These are phyloP conservation scores for Coptotermes formosanus DNA, from an alignment of 1,140 invertebrate species.

Conservation along the genomic window DNA sequence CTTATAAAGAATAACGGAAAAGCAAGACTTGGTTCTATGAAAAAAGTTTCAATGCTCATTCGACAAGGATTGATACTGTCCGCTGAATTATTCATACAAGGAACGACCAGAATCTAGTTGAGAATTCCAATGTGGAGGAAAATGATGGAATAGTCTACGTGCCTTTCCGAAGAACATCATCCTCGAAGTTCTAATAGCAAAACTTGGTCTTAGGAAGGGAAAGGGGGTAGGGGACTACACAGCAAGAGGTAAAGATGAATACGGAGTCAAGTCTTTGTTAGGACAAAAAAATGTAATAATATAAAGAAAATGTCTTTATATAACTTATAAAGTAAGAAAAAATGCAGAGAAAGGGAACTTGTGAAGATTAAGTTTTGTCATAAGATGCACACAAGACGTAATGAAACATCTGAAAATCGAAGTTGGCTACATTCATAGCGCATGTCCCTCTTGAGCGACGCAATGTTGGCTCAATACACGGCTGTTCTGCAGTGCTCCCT, in stretches of 20 bases:
- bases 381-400: neutral
- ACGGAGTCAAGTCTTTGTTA: neutral
- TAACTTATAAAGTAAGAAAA: neutral
- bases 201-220: neutral
- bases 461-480: neutral
- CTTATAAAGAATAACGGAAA: conserved; percentile 13
- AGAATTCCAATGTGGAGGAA: conserved; percentile 21
- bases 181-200: neutral
- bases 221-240: too few relatives aligned
- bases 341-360: conserved; percentile 4
- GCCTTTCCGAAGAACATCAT: conserved; percentile 16
- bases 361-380: conserved; percentile 1
- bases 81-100: conserved; percentile 31
- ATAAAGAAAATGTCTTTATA: conserved; percentile 18
- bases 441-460: neutral
- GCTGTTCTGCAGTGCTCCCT: neutral
- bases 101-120: conserved; percentile 17
- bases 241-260: neutral
- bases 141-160: conserved; percentile 29
- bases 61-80: conserved; percentile 29
- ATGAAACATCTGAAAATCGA: conserved; percentile 1
- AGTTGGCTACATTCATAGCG: neutral
- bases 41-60: conserved; percentile 29
- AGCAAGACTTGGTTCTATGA: neutral
- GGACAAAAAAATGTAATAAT: neutral